phyloP scores from a whole-genome alignment of 2,113 vertebrate species.

The Equus przewalskii region DNA sequence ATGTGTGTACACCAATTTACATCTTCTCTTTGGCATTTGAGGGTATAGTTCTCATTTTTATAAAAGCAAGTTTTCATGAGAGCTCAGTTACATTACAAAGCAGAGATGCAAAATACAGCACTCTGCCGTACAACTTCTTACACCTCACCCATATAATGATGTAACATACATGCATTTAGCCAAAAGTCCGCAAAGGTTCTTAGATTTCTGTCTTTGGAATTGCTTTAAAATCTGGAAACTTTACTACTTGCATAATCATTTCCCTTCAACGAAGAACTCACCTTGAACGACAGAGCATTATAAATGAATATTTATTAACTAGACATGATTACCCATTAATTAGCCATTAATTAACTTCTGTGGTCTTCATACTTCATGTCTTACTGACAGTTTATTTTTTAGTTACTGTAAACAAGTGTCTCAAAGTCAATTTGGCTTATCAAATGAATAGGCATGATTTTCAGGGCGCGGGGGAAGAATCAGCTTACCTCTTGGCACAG shows the following conservation, averaged over 20 bases:
- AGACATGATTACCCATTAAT: background rate
- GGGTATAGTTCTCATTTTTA: background rate
- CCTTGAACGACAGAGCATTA: background rate
- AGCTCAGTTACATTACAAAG: background rate
- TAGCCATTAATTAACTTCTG: background rate
- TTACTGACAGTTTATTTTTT: background rate
- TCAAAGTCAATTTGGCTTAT: background rate
- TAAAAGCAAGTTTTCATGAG: background rate
- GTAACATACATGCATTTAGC: background rate
- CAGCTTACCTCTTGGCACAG: background rate
- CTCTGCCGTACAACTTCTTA: background rate
- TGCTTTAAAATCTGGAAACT: background rate
- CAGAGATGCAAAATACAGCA: background rate
- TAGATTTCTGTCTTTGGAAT: background rate
- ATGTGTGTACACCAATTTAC: background rate
- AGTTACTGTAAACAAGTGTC: background rate
- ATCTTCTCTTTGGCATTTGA: background rate
- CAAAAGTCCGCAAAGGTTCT: background rate
- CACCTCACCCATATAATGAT: background rate
- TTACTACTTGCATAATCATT: background rate
- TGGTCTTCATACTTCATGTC: background rate
- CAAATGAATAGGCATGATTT: background rate
- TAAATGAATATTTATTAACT: background rate
- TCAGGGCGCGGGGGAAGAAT: background rate
- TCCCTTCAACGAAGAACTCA: background rate